phyloP scores from a whole-genome alignment of 2,888 invertebrate species.

The Dione vanillae region DNA sequence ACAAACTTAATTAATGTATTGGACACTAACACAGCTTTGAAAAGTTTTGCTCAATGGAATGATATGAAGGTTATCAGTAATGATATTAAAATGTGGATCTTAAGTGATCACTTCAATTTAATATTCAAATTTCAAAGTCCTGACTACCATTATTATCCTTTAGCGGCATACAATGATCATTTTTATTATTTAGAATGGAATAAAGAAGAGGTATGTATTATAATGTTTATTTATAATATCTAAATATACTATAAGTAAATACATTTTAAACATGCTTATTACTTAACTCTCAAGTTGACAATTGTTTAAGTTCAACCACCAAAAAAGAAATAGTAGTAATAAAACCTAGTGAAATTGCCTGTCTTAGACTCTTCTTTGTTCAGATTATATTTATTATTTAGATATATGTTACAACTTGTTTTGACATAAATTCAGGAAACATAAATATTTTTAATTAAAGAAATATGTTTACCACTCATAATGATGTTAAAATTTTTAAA shows the following conservation, averaged over 20 bases:
- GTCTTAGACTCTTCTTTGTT: too few species aligned
- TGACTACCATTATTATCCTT: conserved; percentile 58
- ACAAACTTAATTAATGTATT: conserved; percentile 62
- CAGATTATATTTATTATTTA: too few species aligned
- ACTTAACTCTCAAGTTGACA: too few species aligned
- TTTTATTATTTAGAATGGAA: conserved; percentile 68
- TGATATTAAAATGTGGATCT: conserved; percentile 64
- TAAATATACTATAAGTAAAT: background rate
- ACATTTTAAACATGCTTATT: background rate
- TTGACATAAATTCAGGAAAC: too few species aligned
- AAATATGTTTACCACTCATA: background rate
- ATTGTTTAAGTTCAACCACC: too few species aligned
- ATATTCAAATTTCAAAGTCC: conserved; percentile 59
- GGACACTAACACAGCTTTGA: conserved; percentile 49
- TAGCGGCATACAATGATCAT: conserved; percentile 57
- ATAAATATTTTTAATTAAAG: too few species aligned
- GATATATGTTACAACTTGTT: too few species aligned
- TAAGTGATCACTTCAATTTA: conserved; percentile 59
- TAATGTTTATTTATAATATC: background rate
- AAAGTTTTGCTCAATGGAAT: conserved; percentile 61
- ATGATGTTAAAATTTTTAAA: background rate
- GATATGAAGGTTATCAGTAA: conserved; percentile 58
- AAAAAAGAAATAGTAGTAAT: too few species aligned
- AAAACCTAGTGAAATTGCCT: too few species aligned
- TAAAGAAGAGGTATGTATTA: conserved; percentile 60